Evolutionary conservation across 2,113 vertebrate species (phyloP).

Genomic region (Aptenodytes forsteri): DNA sequence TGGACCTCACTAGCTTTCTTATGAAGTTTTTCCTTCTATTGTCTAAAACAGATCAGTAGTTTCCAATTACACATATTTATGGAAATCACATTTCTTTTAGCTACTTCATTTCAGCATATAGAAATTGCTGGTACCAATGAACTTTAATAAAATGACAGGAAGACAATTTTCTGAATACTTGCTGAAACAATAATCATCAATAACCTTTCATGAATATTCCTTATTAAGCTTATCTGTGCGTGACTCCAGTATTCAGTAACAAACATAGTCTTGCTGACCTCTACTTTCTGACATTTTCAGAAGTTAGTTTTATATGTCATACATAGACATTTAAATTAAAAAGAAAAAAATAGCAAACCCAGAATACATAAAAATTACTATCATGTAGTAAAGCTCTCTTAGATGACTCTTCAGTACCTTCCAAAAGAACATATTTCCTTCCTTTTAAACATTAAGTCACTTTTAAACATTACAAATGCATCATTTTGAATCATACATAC

Average conservation of each 20-base stretch:
- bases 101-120: not conserved
- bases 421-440: not conserved
- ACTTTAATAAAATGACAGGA: conserved; percentile 1
- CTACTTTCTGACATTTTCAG: conserved; percentile 21
- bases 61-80: not conserved
- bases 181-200: not conserved
- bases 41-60: not conserved
- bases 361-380: not conserved
- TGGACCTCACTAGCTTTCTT: not conserved
- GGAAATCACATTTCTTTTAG: not conserved
- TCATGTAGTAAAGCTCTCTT: not conserved
- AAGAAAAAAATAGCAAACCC: not conserved
- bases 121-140: not conserved
- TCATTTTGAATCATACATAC: not conserved
- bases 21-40: not conserved
- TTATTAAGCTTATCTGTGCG: not conserved
- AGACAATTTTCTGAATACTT: not conserved
- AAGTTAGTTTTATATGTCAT: not conserved
- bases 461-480: not conserved
- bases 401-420: not conserved
- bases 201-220: not conserved
- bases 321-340: not conserved
- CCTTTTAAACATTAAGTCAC: not conserved
- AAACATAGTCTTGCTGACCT: not conserved
- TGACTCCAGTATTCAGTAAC: not conserved